Percentiles rank a stretch among this genome's conserved stretches.
These are phyloP conservation scores for Austrofundulus limnaeus DNA, from an alignment of 2,113 vertebrate genomes.

Conservation along the genomic window DNA sequence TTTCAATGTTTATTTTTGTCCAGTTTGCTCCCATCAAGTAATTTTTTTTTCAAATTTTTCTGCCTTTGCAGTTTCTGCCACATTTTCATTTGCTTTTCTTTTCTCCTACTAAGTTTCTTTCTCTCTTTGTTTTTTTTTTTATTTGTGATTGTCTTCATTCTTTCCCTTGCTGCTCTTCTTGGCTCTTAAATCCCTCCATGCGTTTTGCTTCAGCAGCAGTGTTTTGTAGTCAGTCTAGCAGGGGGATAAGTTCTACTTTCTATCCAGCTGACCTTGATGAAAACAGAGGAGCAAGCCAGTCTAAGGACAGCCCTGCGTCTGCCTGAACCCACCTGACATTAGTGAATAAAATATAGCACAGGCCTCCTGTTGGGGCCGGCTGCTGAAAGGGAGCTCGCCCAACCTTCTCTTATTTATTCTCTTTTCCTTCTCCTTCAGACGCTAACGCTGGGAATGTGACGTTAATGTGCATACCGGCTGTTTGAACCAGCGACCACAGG, in stretches of 20 bases:
- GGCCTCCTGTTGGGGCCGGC: conserved; percentile 63
- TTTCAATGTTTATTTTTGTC: background rate
- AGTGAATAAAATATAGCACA: conserved; percentile 75
- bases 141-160: background rate
- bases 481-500: conserved; percentile 75
- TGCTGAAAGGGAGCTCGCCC: conserved; percentile 73
- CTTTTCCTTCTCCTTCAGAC: conserved; percentile 62
- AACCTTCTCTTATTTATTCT: conserved; percentile 69
- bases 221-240: conserved; percentile 49
- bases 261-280: conserved; percentile 63
- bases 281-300: conserved; percentile 47
- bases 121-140: background rate
- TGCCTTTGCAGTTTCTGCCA: background rate
- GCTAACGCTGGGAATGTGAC: conserved; percentile 55
- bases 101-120: background rate
- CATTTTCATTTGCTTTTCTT: background rate
- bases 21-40: background rate
- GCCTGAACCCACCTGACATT: conserved; percentile 73
- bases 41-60: background rate
- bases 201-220: conserved; percentile 32
- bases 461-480: conserved; percentile 75
- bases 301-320: conserved; percentile 54
- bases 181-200: conserved; percentile 31
- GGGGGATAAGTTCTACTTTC: conserved; percentile 51
- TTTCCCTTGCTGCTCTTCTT: conserved; percentile 6